Conservation (phyloP, 2,888 invertebrate species). For the Plagodis pulveraria region DNA sequence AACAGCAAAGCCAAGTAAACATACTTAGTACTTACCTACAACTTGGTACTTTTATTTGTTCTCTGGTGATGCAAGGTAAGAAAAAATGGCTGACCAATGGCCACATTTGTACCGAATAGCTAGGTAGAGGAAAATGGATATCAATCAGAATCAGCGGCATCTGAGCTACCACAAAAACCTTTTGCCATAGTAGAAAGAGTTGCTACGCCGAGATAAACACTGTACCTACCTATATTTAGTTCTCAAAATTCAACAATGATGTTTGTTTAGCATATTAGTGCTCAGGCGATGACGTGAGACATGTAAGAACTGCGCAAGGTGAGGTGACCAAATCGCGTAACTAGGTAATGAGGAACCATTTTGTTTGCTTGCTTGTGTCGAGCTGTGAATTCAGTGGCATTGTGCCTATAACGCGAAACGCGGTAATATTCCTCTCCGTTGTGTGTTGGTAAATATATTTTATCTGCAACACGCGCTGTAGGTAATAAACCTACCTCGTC, state of each 20-base stretch:
- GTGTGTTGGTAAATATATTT: constrained; percentile 21
- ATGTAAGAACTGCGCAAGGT: constrained; percentile 61
- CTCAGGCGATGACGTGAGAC: constrained; percentile 63
- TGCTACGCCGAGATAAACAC: neutral
- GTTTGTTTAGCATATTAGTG: constrained; percentile 68
- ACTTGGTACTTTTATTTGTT: too few relatives aligned
- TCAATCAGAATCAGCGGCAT: too few relatives aligned
- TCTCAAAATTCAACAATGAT: constrained; percentile 47
- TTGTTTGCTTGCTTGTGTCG: constrained; percentile 37
- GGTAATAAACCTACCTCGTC: constrained; percentile 15
- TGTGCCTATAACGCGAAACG: constrained; percentile 5
- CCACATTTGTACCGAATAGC: too few relatives aligned
- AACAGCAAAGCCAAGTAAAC: too few relatives aligned
- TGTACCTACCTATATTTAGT: constrained; percentile 20
- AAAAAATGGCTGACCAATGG: too few relatives aligned
- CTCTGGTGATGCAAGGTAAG: too few relatives aligned
- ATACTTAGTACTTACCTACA: too few relatives aligned
- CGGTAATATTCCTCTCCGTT: constrained; percentile 14
- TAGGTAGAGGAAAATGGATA: too few relatives aligned
- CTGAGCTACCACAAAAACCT: too few relatives aligned
- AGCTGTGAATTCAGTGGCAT: constrained; percentile 29
- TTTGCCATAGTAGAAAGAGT: too few relatives aligned
- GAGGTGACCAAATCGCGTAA: constrained; percentile 55
- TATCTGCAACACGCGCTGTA: constrained; percentile 6
- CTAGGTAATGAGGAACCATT: constrained; percentile 53